Evolutionary conservation across 2,113 vertebrate genomes (phyloP), one percentile per base, ranked within the genome.

Genomic region (Channa maculata): DNA sequence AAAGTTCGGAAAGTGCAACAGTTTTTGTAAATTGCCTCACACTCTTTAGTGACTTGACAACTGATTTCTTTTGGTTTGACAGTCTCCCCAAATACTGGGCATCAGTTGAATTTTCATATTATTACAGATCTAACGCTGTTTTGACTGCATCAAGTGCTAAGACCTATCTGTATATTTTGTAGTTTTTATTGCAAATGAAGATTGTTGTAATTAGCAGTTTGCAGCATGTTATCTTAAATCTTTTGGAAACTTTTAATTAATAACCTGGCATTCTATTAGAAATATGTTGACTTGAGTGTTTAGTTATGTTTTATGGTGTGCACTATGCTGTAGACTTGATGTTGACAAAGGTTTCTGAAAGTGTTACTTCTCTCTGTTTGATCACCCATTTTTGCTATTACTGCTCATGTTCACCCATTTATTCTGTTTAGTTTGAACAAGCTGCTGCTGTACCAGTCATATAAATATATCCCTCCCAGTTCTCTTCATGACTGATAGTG

Each of bases 1-100:
- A 68, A 65, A 75, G 63, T 52, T 64, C 10, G 50, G 38, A 63
- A 49, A 61, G 43, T 65, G 52, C 49, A 64, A 46, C 52, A 44
- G 58, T 60, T 51, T 80, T 72, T 75, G 64, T 71, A 62, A 74
- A 72, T 70, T 70, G 73, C 70, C 53, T 76, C 65, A 62, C 71
- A 78, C 51, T 65, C 57, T 68, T 68, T 78, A 50, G 62, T 80
- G 77, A 81, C 83, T 69, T 77, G 80, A 88, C 76, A 78, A 63
- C 58, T 79, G 68, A 73, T 80, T 54, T 73, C 65, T 57, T 68
- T 61, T 55, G 45, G 66, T 80, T 65, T 67, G 74, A 61, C 62
- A 72, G 66, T 34, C 61, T 69, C 60, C 73, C 43, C 37, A 51
- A 45, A 46, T 51, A 24, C 61, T 65, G 62, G 66, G 65, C 65